Evolutionary conservation across 2,113 vertebrate species (phyloP), one percentile per base, ranked within the genome.

Genomic region (Laterallus jamaicensis): DNA sequence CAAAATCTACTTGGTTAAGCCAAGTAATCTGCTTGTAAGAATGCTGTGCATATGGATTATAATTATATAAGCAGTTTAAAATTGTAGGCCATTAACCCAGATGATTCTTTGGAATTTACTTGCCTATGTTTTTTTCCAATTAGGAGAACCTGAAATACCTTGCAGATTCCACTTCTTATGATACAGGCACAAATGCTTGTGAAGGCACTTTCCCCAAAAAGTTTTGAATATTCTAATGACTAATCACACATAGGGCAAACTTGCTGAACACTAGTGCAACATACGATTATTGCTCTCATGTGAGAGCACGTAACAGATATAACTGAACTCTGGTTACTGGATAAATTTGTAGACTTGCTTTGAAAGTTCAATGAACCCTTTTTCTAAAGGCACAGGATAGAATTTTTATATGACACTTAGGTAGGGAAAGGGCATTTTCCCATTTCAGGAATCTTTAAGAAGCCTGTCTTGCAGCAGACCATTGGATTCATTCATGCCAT

Each of bases 311-410:
- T 59, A 52, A 71, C 68, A 95, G 82, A 77, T 70, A 70, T 3
- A 83, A 62, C 56, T 82, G 67, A 92, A 92, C 58, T 63, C 68
- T 86, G 88, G 29, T 86, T 76, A 95, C 63, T 86, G 67, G 68
- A 91, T 50, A 97, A 85, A 63, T 75, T 85, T 92, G 81, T 19
- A 82, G 73, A 70, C 59, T 81, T 68, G 54, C 55, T 82, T 97
- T 97, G 39, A 54, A 96, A 82, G 91, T 90, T 95, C 95, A 81
- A 94, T 82, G 69, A 94, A 58, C 80, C 79, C 88, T 85, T 94
- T 91, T 91, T 90, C 69, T 86, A 95, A 97, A 97, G 96, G 96
- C 97, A 97, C 92, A 91, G 78, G 76, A 92, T 83, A 94, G 44
- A 90, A 79, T 94, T 92, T 97, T 97, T 79, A 62, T 86, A 92